A percentile compares a stretch with the other conserved stretches of the same genome.
phyloP scores from a whole-genome alignment of 2,797 vertebrate genomes.

The Vireo griseus region DNA sequence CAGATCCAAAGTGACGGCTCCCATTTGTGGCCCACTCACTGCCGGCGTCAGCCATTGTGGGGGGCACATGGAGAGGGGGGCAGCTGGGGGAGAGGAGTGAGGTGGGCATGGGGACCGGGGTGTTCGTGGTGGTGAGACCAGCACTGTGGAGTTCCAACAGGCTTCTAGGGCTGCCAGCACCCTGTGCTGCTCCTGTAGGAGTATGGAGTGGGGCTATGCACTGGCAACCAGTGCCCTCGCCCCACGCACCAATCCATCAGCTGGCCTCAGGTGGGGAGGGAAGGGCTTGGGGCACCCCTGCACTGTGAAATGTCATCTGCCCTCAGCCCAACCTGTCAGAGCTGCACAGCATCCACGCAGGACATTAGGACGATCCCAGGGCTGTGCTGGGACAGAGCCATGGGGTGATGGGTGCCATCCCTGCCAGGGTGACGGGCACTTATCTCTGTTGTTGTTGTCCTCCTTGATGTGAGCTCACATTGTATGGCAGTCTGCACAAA shows the following conservation, averaged over 20 bases:
- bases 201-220: neutral
- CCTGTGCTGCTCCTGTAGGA: neutral
- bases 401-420: neutral
- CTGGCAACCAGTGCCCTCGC: neutral
- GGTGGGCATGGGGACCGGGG: neutral
- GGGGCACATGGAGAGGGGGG: neutral
- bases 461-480: neutral
- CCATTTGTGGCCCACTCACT: neutral
- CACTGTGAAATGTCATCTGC: neutral
- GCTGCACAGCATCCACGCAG: rapidly evolving
- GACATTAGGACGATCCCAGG: neutral
- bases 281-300: neutral
- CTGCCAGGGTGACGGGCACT: neutral
- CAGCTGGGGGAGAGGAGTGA: rapidly evolving
- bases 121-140: neutral
- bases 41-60: neutral
- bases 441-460: neutral
- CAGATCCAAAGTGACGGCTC: constrained; percentile 46
- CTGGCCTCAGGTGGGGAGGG: neutral
- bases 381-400: neutral
- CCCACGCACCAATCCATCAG: neutral
- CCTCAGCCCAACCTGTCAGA: neutral
- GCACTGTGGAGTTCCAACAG: rapidly evolving
- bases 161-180: neutral
- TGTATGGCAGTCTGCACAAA: constrained; percentile 40